Percentiles rank a stretch among this genome's conserved stretches.
phyloP scores from a whole-genome alignment of 2,797 vertebrate species.

The Liparis tanakae region DNA sequence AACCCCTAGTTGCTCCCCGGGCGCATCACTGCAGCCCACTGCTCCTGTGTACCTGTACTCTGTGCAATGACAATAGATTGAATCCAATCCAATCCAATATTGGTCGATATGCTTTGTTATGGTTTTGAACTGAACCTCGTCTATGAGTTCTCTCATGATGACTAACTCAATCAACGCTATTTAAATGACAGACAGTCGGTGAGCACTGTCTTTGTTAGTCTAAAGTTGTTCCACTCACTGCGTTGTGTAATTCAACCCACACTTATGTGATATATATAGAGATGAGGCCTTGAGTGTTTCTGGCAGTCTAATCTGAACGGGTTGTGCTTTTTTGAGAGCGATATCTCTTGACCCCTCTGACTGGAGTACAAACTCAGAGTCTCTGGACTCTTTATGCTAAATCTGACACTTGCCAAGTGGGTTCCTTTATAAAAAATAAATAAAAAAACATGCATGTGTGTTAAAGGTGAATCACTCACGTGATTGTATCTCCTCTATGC shows the following conservation, averaged over 20 bases:
- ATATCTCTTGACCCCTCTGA: conserved; percentile 12
- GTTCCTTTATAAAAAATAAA: not conserved
- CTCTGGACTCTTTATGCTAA: not conserved
- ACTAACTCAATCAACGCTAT: not conserved
- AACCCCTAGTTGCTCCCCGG: too few relatives aligned
- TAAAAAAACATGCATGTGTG: not conserved
- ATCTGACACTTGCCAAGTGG: not conserved
- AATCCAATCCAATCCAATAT: too few relatives aligned
- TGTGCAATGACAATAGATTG: too few relatives aligned
- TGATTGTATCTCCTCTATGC: conserved; percentile 77
- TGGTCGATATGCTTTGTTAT: not conserved
- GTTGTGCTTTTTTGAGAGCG: conserved; percentile 35
- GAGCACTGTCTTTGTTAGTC: conserved; percentile 2
- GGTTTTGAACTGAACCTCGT: not conserved
- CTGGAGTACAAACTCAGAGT: conserved; percentile 14
- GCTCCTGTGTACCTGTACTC: too few relatives aligned
- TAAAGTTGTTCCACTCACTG: conserved; percentile 45
- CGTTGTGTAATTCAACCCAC: conserved; percentile 9
- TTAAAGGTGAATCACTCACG: conserved; percentile 70
- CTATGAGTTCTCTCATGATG: not conserved
- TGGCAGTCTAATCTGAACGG: conserved; percentile 34
- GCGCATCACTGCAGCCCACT: too few relatives aligned
- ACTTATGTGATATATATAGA: conserved; percentile 53
- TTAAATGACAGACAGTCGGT: not conserved
- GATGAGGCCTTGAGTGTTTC: conserved; percentile 2